These are phyloP conservation scores for Hydrozoanthus tunicans DNA, from an alignment of 64 coral and sea anemone species.

Conservation along the genomic window DNA sequence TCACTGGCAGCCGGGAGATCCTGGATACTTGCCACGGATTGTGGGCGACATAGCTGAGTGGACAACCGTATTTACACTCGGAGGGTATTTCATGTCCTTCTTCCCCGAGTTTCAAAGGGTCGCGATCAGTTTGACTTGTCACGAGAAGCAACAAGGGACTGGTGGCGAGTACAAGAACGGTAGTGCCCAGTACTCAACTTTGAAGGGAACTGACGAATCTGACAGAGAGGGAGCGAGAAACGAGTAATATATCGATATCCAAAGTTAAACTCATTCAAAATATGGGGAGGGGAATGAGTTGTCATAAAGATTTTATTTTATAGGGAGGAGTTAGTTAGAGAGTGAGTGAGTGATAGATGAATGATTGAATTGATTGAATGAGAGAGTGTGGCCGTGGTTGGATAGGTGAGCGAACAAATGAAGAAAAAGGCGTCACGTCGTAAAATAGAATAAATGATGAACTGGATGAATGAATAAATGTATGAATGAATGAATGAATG, in stretches of 20 bases:
- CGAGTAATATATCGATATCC: background rate
- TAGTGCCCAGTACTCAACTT: conserved; percentile 43
- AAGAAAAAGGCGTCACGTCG: background rate
- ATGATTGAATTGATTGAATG: background rate
- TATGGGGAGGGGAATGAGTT: background rate
- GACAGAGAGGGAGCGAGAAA: conserved; percentile 7
- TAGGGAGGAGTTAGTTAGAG: background rate
- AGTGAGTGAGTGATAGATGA: background rate
- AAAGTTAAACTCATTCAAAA: background rate
- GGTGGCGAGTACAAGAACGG: conserved; percentile 30
- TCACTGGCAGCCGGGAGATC: conserved; percentile 45
- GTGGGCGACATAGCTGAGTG: conserved; percentile 24
- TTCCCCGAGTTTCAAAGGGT: conserved; percentile 50
- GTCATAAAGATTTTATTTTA: background rate
- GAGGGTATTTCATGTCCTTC: conserved; percentile 44
- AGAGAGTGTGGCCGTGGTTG: background rate
- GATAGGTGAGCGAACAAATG: background rate
- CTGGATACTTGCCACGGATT: conserved; percentile 19
- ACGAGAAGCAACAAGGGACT: conserved; percentile 20
- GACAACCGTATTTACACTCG: conserved; percentile 45
- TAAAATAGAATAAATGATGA: too few species aligned
- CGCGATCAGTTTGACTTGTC: conserved; percentile 21
- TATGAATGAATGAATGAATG: background rate
- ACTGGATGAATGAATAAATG: background rate
- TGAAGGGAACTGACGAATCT: conserved; percentile 16